These are phyloP conservation scores for Podarcis lilfordi DNA, from an alignment of 2,797 vertebrate species.

Conservation along the genomic window DNA sequence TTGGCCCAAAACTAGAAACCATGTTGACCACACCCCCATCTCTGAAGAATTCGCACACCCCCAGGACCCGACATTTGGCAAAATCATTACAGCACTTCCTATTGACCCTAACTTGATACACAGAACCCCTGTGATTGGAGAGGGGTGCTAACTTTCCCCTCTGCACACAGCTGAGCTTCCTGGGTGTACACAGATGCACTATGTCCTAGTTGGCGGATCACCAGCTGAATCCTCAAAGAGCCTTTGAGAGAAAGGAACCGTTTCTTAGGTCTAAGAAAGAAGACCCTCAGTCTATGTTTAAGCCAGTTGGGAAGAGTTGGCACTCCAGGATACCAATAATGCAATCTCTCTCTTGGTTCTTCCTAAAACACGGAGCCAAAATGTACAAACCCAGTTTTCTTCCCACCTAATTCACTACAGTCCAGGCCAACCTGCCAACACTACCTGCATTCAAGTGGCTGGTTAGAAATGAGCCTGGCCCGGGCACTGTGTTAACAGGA, in stretches of 20 bases:
- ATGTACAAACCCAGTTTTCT: neutral
- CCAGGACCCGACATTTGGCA: neutral
- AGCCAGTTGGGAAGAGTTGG: neutral
- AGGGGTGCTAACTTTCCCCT: neutral
- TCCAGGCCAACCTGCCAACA: neutral
- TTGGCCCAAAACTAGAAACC: neutral
- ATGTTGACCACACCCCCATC: neutral
- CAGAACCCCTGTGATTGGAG: neutral
- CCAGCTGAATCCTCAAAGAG: neutral
- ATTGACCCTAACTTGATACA: neutral
- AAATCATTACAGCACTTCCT: neutral
- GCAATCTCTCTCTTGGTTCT: neutral
- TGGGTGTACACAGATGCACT: neutral
- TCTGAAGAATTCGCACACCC: neutral
- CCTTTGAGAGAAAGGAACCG: neutral
- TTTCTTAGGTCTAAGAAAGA: neutral
- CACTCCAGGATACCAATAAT: neutral
- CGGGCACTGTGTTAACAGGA: constrained; percentile 31
- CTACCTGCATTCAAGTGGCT: constrained; percentile 24
- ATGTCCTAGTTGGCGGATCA: neutral
- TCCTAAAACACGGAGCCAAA: neutral
- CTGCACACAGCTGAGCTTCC: neutral
- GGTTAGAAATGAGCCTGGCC: constrained; percentile 24
- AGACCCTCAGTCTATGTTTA: neutral
- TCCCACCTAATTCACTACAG: neutral